phyloP scores from a whole-genome alignment of 2,888 invertebrate species.

The Erebia ligea region DNA sequence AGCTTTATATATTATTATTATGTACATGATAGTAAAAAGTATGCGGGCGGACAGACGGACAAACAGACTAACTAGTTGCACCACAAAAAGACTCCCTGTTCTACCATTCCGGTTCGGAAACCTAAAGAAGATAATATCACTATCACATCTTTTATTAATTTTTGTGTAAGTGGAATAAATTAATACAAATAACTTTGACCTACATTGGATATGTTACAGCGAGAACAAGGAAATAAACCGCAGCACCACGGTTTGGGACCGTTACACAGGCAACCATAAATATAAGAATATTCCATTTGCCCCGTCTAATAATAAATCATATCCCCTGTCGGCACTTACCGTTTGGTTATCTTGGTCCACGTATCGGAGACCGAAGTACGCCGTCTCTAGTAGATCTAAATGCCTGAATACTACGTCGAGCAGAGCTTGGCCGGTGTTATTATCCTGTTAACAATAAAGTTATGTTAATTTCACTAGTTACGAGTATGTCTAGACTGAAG shows the following conservation, averaged over 20 bases:
- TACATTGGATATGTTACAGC: not conserved
- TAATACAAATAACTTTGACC: slow-evolving; percentile 1
- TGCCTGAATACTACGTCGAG: slow-evolving; percentile 96
- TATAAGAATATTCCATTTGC: slow-evolving; percentile 21
- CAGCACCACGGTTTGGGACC: not conserved
- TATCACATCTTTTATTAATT: no score
- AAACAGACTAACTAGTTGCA: no score
- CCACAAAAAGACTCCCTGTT: no score
- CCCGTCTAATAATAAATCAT: slow-evolving; percentile 18
- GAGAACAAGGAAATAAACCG: slow-evolving; percentile 14
- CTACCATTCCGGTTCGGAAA: no score
- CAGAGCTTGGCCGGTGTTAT: slow-evolving; percentile 93
- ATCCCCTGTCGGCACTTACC: slow-evolving; percentile 81
- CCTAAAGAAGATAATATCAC: no score
- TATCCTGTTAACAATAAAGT: slow-evolving; percentile 85
- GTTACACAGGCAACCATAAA: slow-evolving; percentile 5
- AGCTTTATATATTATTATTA: no score
- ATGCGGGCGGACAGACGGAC: no score
- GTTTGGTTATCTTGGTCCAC: slow-evolving; percentile 97
- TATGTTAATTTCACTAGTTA: slow-evolving; percentile 26
- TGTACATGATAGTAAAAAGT: no score
- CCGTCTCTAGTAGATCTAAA: slow-evolving; percentile 96
- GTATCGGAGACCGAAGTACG: slow-evolving; percentile 97
- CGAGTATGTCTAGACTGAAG: slow-evolving; percentile 21
- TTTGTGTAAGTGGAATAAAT: not conserved